These are phyloP conservation scores for Hydroisotoma schaefferi DNA, from an alignment of 2,888 invertebrate genomes.

Conservation along the genomic window DNA sequence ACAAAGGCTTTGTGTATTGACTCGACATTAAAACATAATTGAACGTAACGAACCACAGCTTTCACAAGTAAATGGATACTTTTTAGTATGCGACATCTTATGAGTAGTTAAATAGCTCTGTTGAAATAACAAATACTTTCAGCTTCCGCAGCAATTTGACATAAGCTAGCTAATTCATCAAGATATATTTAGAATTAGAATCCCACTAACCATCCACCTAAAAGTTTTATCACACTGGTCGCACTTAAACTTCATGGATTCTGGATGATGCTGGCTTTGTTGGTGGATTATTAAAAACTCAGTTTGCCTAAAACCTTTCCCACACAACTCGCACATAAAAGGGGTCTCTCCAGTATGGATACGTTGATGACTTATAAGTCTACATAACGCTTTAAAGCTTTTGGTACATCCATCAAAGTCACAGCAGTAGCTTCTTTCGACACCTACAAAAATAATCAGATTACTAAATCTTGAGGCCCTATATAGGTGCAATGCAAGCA, in stretches of 20 bases:
- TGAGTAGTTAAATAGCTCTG: too few species aligned
- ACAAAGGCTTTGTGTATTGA: not conserved
- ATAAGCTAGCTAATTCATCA: not conserved
- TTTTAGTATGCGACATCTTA: too few species aligned
- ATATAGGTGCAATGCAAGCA: too few species aligned
- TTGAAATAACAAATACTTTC: slow-evolving; percentile 18
- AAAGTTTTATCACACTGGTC: too few species aligned
- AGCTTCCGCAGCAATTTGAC: too few species aligned
- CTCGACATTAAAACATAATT: not conserved
- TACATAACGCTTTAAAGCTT: not conserved
- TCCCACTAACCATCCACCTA: too few species aligned
- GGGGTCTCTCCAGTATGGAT: not conserved
- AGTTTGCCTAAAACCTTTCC: not conserved
- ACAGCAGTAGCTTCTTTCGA: too few species aligned
- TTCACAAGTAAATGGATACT: slow-evolving; percentile 12
- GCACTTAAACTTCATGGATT: not conserved
- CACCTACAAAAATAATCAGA: too few species aligned
- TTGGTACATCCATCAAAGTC: not conserved
- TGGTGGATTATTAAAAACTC: not conserved
- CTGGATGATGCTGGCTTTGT: not conserved
- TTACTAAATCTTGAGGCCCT: too few species aligned
- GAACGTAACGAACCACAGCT: slow-evolving; percentile 12
- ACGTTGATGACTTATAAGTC: not conserved
- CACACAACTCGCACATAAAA: not conserved
- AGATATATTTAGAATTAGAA: not conserved